phyloP scores from a whole-genome alignment of 2,888 invertebrate species.

The Orthosia gracilis region DNA sequence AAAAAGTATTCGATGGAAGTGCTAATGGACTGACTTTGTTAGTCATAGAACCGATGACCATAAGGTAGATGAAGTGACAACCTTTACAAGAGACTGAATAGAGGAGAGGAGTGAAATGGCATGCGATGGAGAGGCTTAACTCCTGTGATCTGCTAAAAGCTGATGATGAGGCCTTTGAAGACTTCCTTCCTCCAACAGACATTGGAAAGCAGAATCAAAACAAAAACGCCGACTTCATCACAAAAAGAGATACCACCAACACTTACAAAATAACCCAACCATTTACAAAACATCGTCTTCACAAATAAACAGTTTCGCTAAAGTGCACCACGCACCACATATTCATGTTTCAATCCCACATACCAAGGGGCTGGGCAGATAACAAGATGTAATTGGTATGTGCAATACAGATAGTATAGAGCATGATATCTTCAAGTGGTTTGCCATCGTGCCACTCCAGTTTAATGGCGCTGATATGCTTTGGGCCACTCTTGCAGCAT shows the following conservation, averaged over 20 bases:
- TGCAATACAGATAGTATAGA: conserved; percentile 75
- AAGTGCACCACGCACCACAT: conserved; percentile 50
- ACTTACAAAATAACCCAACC: conserved; percentile 1
- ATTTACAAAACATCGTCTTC: conserved; percentile 23
- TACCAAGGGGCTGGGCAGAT: conserved; percentile 67
- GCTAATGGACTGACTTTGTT: too few species aligned
- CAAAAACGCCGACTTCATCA: background rate
- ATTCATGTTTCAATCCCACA: conserved; percentile 61
- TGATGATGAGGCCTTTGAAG: too few species aligned
- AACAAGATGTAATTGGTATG: conserved; percentile 72
- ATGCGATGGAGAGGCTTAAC: background rate
- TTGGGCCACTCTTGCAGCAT: conserved; percentile 54
- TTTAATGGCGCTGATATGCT: conserved; percentile 63
- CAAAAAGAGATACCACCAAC: background rate
- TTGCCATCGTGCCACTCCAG: conserved; percentile 59
- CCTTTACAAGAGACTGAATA: background rate
- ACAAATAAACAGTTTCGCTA: conserved; percentile 48
- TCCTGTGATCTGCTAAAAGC: too few species aligned
- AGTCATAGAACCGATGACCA: too few species aligned
- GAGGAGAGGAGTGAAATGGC: too few species aligned
- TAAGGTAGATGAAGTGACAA: background rate
- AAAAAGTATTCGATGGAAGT: too few species aligned
- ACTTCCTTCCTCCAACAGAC: too few species aligned
- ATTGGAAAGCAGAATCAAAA: too few species aligned
- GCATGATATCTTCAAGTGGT: conserved; percentile 61